A percentile compares a stretch with the other conserved stretches of the same genome.
Evolutionary conservation across 2,113 vertebrate species (phyloP).

Genomic region (Lophochroa leadbeateri): DNA sequence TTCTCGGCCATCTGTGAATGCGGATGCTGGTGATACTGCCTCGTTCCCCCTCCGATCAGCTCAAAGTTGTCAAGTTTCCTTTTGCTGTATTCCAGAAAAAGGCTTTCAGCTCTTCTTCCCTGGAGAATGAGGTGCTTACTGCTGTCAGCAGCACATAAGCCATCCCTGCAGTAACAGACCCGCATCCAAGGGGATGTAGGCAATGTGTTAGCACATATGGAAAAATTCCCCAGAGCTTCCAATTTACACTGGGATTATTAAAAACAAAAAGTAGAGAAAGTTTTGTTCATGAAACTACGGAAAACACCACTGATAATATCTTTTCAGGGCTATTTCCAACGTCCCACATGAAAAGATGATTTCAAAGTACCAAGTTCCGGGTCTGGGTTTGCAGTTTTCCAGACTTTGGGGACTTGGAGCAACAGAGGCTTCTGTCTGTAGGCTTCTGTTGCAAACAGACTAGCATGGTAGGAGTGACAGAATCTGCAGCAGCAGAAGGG

Average conservation of each 20-base stretch:
- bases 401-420: background rate
- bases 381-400: background rate
- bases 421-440: background rate
- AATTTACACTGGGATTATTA: background rate
- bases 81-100: background rate
- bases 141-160: background rate
- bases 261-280: background rate
- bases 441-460: background rate
- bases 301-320: background rate
- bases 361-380: background rate
- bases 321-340: background rate
- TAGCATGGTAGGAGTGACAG: background rate
- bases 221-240: background rate
- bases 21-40: background rate
- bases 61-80: background rate
- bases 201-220: background rate
- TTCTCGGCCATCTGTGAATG: background rate
- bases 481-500: background rate
- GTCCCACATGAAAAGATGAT: background rate
- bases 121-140: background rate
- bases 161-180: background rate
- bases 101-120: background rate
- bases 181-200: background rate
- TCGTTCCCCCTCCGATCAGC: fast-evolving
- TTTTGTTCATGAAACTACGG: background rate